Conservation (phyloP, 2,797 vertebrate species). For the Sebastiscus tertius region DNA sequence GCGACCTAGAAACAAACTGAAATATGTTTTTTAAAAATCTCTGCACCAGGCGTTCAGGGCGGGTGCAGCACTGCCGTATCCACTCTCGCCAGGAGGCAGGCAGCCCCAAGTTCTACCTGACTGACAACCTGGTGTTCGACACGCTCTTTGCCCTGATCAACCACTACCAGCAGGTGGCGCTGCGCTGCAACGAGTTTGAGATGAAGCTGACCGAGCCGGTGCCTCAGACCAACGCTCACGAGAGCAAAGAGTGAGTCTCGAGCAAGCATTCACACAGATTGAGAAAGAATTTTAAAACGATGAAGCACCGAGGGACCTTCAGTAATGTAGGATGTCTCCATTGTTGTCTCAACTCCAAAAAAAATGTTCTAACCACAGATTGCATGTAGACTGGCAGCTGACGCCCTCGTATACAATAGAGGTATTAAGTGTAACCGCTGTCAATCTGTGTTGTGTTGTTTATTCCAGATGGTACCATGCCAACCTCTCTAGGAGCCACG, state of each 20-base stretch:
- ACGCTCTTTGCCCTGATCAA: constrained; percentile 96
- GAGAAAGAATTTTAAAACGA: neutral
- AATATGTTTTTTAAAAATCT: neutral
- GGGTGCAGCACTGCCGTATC: constrained; percentile 98
- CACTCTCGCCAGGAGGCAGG: constrained; percentile 97
- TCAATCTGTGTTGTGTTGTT: neutral
- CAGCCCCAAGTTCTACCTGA: constrained; percentile 98
- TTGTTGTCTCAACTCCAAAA: neutral
- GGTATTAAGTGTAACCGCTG: neutral
- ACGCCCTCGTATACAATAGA: neutral
- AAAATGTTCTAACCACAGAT: neutral
- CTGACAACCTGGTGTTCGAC: constrained; percentile 98
- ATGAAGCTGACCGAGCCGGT: constrained; percentile 98
- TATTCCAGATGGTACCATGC: constrained; percentile 94
- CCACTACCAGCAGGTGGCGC: constrained; percentile 97
- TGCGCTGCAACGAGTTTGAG: constrained; percentile 99
- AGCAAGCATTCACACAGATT: neutral
- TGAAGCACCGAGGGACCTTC: neutral
- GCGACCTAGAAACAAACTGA: neutral
- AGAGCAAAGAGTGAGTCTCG: constrained; percentile 95
- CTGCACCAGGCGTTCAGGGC: constrained; percentile 89
- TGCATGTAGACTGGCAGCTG: neutral
- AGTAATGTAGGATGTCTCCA: neutral
- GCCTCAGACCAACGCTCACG: constrained; percentile 97
- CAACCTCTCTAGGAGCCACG: constrained; percentile 91